phyloP scores from a whole-genome alignment of 2,888 invertebrate genomes.

The Cerastis leucographa region DNA sequence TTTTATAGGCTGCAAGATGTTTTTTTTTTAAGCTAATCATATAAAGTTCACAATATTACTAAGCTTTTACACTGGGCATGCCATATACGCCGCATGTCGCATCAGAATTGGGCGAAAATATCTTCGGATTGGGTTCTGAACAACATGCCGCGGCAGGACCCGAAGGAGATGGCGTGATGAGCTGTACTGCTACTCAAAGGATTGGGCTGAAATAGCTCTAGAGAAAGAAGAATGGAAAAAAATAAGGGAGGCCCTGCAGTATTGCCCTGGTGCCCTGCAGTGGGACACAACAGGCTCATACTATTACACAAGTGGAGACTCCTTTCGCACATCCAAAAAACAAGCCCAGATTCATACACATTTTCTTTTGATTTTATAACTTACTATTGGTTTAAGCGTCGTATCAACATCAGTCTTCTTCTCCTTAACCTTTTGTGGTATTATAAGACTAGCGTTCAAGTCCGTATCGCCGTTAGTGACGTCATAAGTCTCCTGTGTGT shows the following conservation, averaged over 20 bases:
- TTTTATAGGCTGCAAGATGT: slow-evolving; percentile 81
- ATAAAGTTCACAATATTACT: neutral
- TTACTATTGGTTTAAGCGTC: slow-evolving; percentile 86
- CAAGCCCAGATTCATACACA: neutral
- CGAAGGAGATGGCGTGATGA: too few species aligned
- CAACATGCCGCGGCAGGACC: too few species aligned
- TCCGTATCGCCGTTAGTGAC: slow-evolving; percentile 81
- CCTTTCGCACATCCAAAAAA: neutral
- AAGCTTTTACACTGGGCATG: neutral
- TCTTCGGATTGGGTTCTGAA: too few species aligned
- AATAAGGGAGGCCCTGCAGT: too few species aligned
- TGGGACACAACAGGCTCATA: too few species aligned
- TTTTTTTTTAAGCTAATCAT: neutral
- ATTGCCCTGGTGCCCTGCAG: too few species aligned
- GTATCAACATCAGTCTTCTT: slow-evolving; percentile 80
- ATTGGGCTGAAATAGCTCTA: too few species aligned
- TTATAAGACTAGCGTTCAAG: slow-evolving; percentile 84
- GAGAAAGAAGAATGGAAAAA: too few species aligned
- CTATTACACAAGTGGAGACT: neutral
- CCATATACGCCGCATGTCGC: too few species aligned
- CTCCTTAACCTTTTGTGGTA: slow-evolving; percentile 83
- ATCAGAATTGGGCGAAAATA: too few species aligned
- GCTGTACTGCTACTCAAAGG: too few species aligned
- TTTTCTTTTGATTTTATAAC: slow-evolving; percentile 54
- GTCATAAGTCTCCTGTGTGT: slow-evolving; percentile 85